Conservation (phyloP, 2,888 invertebrate species). For the Diarsia dahlii region DNA sequence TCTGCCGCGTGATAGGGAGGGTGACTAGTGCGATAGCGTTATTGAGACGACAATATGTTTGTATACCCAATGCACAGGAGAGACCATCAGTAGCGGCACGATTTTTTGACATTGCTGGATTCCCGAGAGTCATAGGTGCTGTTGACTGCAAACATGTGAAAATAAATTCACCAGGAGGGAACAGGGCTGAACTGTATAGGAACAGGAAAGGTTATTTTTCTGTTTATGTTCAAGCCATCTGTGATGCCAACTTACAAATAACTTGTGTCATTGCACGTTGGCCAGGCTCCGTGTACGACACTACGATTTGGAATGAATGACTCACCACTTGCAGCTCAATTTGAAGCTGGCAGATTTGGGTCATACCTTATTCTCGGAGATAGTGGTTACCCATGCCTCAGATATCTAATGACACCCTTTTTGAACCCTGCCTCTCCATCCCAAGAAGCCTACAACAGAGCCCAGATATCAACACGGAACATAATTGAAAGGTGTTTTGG, state of each 20-base stretch:
- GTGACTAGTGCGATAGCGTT: background rate
- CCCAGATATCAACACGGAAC: too few relatives aligned
- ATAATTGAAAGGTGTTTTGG: too few relatives aligned
- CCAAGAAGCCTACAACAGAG: too few relatives aligned
- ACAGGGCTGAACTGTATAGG: background rate
- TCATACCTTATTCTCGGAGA: too few relatives aligned
- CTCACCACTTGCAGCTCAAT: too few relatives aligned
- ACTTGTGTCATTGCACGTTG: background rate
- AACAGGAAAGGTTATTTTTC: background rate
- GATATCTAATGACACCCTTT: too few relatives aligned
- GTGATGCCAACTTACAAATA: conserved; percentile 1
- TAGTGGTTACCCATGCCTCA: too few relatives aligned
- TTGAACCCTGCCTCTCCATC: too few relatives aligned
- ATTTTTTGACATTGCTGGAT: background rate
- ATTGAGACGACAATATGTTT: background rate
- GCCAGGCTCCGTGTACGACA: too few relatives aligned
- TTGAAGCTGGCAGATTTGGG: too few relatives aligned
- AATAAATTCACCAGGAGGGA: background rate
- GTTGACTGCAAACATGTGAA: background rate
- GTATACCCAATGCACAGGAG: background rate
- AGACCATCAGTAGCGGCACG: too few relatives aligned
- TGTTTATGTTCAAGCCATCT: background rate
- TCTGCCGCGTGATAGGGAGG: background rate
- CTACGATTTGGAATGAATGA: too few relatives aligned
- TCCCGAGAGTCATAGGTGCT: background rate